Conservation (phyloP, 2,113 vertebrate species). For the Lynx canadensis region DNA sequence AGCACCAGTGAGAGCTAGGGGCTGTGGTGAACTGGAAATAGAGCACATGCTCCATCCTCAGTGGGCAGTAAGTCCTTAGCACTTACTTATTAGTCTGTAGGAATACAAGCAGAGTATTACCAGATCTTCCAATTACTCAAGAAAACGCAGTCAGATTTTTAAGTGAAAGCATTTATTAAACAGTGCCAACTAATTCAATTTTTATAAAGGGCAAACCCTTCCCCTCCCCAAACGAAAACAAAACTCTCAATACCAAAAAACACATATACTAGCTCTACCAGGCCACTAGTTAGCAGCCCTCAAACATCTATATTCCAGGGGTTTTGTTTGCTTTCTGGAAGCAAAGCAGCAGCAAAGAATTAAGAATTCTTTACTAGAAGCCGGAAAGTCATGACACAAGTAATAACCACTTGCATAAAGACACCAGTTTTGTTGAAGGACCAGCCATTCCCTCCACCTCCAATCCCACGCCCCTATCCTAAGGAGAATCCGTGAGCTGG, state of each 20-base stretch:
- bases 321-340: not conserved
- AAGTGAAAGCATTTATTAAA: not conserved
- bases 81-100: not conserved
- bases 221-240: not conserved
- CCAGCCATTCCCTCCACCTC: not conserved
- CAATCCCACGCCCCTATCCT: not conserved
- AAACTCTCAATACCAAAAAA: not conserved
- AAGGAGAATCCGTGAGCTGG: not conserved
- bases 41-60: not conserved
- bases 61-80: not conserved
- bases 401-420: not conserved
- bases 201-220: not conserved
- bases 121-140: not conserved
- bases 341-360: slow-evolving; percentile 14
- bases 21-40: not conserved
- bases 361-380: not conserved
- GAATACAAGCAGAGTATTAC: not conserved
- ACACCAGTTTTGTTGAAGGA: not conserved
- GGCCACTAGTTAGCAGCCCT: not conserved
- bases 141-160: not conserved
- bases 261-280: not conserved
- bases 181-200: not conserved
- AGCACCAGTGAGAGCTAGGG: not conserved
- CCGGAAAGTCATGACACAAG: not conserved
- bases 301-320: not conserved